Evolutionary conservation across 2,888 invertebrate genomes (phyloP).

Genomic region (Celastrina argiolus): DNA sequence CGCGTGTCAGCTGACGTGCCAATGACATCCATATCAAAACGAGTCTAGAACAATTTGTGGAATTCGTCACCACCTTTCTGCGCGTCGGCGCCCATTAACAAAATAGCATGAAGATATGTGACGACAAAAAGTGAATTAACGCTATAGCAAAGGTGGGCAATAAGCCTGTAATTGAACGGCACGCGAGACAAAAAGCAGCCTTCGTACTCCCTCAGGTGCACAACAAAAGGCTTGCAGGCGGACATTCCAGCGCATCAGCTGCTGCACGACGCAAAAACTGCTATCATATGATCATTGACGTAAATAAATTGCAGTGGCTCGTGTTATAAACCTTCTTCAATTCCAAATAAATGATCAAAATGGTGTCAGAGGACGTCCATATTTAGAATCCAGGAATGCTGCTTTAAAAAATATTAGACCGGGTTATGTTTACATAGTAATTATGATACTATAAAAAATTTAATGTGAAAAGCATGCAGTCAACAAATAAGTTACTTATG

Average conservation of each 20-base stretch:
- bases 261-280: slow-evolving; percentile 50
- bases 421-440: not conserved
- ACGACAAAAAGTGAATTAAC: slow-evolving; percentile 18
- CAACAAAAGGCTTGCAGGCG: slow-evolving; percentile 23
- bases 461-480: not conserved
- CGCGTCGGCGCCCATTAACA: slow-evolving; percentile 15
- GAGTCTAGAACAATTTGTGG: slow-evolving; percentile 7
- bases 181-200: slow-evolving; percentile 20
- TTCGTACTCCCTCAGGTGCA: slow-evolving; percentile 24
- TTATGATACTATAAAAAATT: not conserved
- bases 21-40: slow-evolving; percentile 7
- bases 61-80: slow-evolving; percentile 13
- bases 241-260: slow-evolving; percentile 40
- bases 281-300: slow-evolving; percentile 1
- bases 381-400: not conserved
- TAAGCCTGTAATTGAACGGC: slow-evolving; percentile 16
- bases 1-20: slow-evolving; percentile 13
- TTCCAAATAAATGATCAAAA: slow-evolving; percentile 7
- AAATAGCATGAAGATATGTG: slow-evolving; percentile 20
- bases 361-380: not conserved
- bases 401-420: not conserved
- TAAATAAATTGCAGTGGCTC: not conserved
- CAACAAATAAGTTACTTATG: not conserved
- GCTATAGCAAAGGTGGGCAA: slow-evolving; percentile 18
- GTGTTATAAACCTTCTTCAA: slow-evolving; percentile 25